Evolutionary conservation across 2,797 vertebrate genomes (phyloP), one percentile per base, ranked within the genome.

Genomic region (Tokudaia muenninki): DNA sequence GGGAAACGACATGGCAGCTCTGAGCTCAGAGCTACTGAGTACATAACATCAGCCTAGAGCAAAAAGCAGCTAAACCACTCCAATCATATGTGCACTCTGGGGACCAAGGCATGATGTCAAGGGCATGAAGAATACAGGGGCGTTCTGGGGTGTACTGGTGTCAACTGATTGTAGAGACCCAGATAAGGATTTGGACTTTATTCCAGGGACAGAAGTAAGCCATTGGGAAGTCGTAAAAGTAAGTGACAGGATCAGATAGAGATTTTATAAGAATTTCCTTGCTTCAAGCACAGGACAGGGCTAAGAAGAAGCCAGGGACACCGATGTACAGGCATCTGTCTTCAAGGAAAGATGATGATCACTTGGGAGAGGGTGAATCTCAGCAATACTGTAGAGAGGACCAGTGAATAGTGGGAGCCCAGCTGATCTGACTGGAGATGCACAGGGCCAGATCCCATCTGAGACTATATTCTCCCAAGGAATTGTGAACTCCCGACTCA

Each of bases 51-150:
- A 67, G 22, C 24, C 7, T n/a, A 59, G 65, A 74, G 34, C 44
- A 55, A 80, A 3, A 52, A 34, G 47, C 44, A 65, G 1, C 47
- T 52, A 34, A 59, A 37, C 22, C 7, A 12, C 50, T 31, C 50
- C 7, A 70, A 22, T 4, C 34, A 5, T 1, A 1, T 13, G 0
- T 70, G 37, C n/a, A 29, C 0, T 3, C 7, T 50, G 22, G 21
- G 16, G 41, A 75, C 47, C 13, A 2, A 34, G 13, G 12, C 59
- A 1, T 29, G 37, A 88, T 91, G 57, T 14, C 67, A 63, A 21
- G 31, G 47, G 29, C 9, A 1, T 37, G 19, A 59, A 21, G 29
- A 84, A 70, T 22, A 22, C 57, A 72, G 47, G 50, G 2, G 17
- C 2, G 4, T 29, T 47, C 8, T 1, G 19, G 74, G 21, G 17